phyloP scores from a whole-genome alignment of 2,888 invertebrate species.

The Zygaena filipendulae region DNA sequence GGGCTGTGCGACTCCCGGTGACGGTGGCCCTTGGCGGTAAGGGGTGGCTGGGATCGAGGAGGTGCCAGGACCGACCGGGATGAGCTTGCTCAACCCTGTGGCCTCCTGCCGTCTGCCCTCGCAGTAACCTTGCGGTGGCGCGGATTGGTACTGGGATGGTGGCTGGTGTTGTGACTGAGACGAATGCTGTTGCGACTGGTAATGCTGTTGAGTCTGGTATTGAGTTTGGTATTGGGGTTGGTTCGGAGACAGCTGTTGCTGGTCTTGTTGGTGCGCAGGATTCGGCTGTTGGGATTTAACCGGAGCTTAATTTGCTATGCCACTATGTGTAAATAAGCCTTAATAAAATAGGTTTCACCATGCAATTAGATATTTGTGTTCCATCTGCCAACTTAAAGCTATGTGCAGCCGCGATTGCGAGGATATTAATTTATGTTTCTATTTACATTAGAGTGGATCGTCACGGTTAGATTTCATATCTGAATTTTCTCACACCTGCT shows the following conservation, averaged over 20 bases:
- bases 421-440: too few relatives aligned
- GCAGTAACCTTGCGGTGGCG: conserved; percentile 25
- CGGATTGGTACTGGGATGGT: conserved; percentile 18
- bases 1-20: conserved; percentile 46
- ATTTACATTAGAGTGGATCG: too few relatives aligned
- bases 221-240: conserved; percentile 14
- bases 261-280: conserved; percentile 40
- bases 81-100: conserved; percentile 57
- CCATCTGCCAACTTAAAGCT: conserved; percentile 33
- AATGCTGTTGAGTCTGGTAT: conserved; percentile 9
- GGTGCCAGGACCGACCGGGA: conserved; percentile 50
- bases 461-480: too few relatives aligned
- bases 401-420: conserved; percentile 50
- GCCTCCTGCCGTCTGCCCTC: conserved; percentile 49
- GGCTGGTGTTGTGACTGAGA: conserved; percentile 15
- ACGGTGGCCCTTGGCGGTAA: conserved; percentile 40
- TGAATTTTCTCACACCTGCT: too few relatives aligned
- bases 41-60: conserved; percentile 28
- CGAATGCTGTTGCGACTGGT: conserved; percentile 11
- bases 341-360: too few relatives aligned
- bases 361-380: too few relatives aligned
- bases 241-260: conserved; percentile 13
- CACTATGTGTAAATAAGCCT: too few relatives aligned
- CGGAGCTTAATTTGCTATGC: conserved; percentile 17
- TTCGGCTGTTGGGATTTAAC: conserved; percentile 39